These are phyloP conservation scores for Campoletis raptor DNA, from an alignment of 2,888 invertebrate species.

Conservation along the genomic window DNA sequence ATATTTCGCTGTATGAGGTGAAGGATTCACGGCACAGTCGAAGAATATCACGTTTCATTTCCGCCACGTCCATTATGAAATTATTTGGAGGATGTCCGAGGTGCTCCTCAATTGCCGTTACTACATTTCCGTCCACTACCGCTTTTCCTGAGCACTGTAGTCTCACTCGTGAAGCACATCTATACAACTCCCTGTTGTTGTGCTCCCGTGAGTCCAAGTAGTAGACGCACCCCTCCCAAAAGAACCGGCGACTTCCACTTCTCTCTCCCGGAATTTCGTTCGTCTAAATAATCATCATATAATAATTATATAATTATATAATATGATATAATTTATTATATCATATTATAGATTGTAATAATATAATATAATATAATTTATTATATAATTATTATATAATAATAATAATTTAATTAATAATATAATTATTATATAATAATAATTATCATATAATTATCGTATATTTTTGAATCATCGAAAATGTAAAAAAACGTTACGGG, in stretches of 20 bases:
- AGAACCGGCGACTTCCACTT: conserved; percentile 6
- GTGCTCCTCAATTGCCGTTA: background rate
- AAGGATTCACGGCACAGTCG: conserved; percentile 8
- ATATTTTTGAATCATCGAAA: background rate
- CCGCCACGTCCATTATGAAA: conserved; percentile 18
- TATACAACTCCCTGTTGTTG: background rate
- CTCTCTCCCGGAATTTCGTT: conserved; percentile 30
- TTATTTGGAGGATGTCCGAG: conserved; percentile 26
- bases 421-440: too few relatives aligned
- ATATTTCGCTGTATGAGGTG: conserved; percentile 9
- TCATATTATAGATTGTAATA: too few relatives aligned
- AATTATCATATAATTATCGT: background rate
- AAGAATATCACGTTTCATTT: conserved; percentile 21
- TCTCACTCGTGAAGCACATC: conserved; percentile 13
- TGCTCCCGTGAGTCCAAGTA: conserved; percentile 14
- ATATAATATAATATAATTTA: too few relatives aligned
- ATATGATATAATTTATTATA: too few relatives aligned
- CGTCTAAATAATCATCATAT: background rate
- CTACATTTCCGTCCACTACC: background rate
- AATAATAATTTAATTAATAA: too few relatives aligned
- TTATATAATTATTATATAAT: too few relatives aligned
- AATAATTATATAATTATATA: too few relatives aligned
- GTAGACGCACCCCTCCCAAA: conserved; percentile 6
- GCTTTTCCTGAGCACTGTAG: conserved; percentile 8
- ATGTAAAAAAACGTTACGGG: background rate